These are phyloP conservation scores for Lypha dubia DNA, from an alignment of 2,888 invertebrate genomes.

Conservation along the genomic window DNA sequence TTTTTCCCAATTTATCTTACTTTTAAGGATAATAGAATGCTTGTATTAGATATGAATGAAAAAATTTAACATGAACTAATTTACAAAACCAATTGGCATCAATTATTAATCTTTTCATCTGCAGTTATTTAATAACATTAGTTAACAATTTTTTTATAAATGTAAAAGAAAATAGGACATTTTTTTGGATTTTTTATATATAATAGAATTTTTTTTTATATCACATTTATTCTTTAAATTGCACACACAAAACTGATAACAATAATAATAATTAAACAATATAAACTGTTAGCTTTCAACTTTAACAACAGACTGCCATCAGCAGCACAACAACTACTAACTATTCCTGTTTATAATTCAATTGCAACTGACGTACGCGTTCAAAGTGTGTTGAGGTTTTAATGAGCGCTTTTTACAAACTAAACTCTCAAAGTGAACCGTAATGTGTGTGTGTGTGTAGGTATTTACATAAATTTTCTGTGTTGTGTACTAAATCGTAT, in stretches of 20 bases:
- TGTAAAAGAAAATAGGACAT: conserved; percentile 12
- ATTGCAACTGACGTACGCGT: conserved; percentile 72
- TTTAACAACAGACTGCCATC: conserved; percentile 38
- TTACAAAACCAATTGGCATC: conserved; percentile 23
- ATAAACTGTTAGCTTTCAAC: conserved; percentile 34
- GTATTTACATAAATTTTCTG: conserved; percentile 14
- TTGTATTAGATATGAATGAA: neutral
- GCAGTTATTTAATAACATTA: neutral
- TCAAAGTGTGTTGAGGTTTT: conserved; percentile 61
- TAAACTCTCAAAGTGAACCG: conserved; percentile 39
- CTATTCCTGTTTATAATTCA: conserved; percentile 67
- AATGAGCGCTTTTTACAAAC: conserved; percentile 54
- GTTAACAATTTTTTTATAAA: neutral
- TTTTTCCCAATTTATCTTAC: neutral
- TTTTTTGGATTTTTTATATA: neutral
- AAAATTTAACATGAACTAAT: conserved; percentile 11
- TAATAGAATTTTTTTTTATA: conserved; percentile 7
- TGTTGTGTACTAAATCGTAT: conserved; percentile 42
- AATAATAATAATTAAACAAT: conserved; percentile 14
- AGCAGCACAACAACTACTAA: conserved; percentile 59
- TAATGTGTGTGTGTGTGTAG: neutral
- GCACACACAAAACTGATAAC: conserved; percentile 14
- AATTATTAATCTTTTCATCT: conserved; percentile 10
- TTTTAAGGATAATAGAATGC: neutral
- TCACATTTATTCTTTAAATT: conserved; percentile 2